phyloP scores from a whole-genome alignment of 2,113 vertebrate species.

The Falco punctatus region DNA sequence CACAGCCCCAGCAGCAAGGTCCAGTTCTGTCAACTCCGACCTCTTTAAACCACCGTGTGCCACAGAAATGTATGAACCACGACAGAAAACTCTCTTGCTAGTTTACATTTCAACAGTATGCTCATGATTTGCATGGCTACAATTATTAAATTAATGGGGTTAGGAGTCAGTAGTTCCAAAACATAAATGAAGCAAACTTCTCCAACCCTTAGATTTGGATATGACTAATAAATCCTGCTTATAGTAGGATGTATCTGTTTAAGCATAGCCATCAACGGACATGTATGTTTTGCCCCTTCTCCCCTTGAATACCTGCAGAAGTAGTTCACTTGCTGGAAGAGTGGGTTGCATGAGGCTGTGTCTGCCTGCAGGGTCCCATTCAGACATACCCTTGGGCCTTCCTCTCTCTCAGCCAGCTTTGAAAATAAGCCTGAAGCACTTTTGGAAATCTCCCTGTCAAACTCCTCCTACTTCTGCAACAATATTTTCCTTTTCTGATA shows the following conservation, averaged over 20 bases:
- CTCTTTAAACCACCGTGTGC: not conserved
- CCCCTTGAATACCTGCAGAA: not conserved
- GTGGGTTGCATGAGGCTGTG: not conserved
- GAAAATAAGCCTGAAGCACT: not conserved
- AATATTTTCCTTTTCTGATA: not conserved
- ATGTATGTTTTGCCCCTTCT: not conserved
- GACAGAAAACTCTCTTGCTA: not conserved
- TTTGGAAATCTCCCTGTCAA: not conserved
- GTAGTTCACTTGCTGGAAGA: not conserved
- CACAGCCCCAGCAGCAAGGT: not conserved
- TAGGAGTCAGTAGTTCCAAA: not conserved
- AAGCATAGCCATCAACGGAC: not conserved
- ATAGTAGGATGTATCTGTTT: not conserved
- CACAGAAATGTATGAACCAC: not conserved
- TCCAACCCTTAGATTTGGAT: not conserved
- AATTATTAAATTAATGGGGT: not conserved
- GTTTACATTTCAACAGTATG: not conserved
- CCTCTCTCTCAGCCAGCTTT: not conserved
- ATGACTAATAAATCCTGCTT: not conserved
- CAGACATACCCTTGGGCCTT: not conserved
- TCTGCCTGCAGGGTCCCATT: not conserved
- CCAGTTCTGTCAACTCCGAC: not conserved
- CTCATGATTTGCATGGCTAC: not conserved
- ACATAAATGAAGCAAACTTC: not conserved
- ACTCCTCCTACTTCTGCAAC: not conserved